Base-by-base conservation (phyloP, 2,113 vertebrate genomes). In the Empidonax traillii region DNA sequence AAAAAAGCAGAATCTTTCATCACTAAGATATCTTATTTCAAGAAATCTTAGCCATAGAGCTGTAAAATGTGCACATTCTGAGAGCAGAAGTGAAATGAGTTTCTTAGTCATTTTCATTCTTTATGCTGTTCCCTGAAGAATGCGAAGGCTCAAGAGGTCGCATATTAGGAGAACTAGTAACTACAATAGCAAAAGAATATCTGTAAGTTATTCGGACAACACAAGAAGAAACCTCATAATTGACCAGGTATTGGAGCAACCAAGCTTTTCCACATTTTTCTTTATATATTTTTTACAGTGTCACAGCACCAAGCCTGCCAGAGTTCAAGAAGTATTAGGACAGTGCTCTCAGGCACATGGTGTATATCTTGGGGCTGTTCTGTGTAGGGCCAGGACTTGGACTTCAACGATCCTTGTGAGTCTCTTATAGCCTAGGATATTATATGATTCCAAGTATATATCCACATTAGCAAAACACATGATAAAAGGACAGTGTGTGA, bases 1-100 rank as follows among this genome's bases (percentile, higher is more conserved):
- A 96, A 96, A 94, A 96, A 33, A 96, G 66, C 95, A 98, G 92
- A 96, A 52, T n/a, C 68, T 95, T 96, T 96, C 73, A 94, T 89
- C 23, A 1, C 80, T 91, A 81, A 85, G 52, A n/a, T 95, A 96
- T 97, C 84, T 94, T 16, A 77, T 95, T 97, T 94, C 10, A 1
- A 87, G 15, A 84, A 90, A 89, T 77, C 49, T 83, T 66, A 95
- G 25, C 30, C 81, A 39, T 21, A 37, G 58, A 75, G 25, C 58
- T 72, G 71, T 90, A 84, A 91, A 97, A 69, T 21, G 30, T 19
- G 33, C 20, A 72, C 23, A 78, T 53, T 80, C 74, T 74, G 72
- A 94, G 43, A 76, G 43, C 30, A 96, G 53, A 86, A 95, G 10
- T 28, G 33, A 51, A 91, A 87, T 14, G 84, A 12, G 4, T 56